These are phyloP conservation scores for Tapirus terrestris DNA, from an alignment of 2,113 vertebrate species.

Conservation along the genomic window DNA sequence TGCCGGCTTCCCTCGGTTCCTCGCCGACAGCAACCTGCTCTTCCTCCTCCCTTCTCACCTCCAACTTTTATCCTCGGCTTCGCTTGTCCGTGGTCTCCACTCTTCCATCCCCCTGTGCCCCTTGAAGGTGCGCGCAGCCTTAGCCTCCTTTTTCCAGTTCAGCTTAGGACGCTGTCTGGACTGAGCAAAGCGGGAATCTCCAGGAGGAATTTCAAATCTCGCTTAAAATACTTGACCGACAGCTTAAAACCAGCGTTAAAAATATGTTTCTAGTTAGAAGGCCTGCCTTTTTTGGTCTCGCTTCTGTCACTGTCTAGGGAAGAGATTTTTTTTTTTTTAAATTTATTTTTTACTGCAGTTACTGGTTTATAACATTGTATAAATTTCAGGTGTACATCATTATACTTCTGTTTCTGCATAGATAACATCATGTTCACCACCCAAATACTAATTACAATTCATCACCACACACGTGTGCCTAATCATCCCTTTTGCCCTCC, in stretches of 20 bases:
- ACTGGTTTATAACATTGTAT: too few relatives aligned
- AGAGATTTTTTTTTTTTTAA: background rate
- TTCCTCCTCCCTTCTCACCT: too few relatives aligned
- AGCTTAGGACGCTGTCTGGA: background rate
- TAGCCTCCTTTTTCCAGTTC: background rate
- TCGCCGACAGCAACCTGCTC: rapidly evolving
- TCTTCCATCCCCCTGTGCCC: background rate
- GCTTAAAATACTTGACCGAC: background rate
- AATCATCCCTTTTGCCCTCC: too few relatives aligned
- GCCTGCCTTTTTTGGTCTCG: too few relatives aligned
- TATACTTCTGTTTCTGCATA: too few relatives aligned
- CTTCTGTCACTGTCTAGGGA: background rate
- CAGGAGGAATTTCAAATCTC: background rate
- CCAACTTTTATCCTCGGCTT: background rate
- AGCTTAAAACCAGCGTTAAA: background rate
- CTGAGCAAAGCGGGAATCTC: background rate
- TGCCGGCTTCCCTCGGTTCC: background rate
- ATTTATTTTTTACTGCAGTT: too few relatives aligned
- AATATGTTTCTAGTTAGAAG: background rate
- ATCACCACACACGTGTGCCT: too few relatives aligned
- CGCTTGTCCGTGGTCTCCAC: background rate
- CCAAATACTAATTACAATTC: too few relatives aligned
- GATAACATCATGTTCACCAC: too few relatives aligned
- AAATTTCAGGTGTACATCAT: too few relatives aligned
- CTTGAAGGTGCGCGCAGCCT: background rate